Evolutionary conservation across 2,888 invertebrate species (phyloP).

Genomic region (Dolichopus griseipennis): DNA sequence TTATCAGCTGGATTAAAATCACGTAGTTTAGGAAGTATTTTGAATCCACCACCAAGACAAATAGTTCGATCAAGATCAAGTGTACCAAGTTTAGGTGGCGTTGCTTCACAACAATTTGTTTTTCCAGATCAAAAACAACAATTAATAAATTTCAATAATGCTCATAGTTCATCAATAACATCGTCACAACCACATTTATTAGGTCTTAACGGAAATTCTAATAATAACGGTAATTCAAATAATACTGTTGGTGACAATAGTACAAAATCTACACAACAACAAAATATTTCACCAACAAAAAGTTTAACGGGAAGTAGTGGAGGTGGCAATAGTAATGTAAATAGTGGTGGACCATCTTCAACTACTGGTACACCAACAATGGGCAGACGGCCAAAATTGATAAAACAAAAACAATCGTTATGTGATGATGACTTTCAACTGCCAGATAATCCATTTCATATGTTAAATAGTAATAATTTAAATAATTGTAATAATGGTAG

Average conservation of each 20-base stretch:
- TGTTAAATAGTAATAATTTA: slow-evolving; percentile 32
- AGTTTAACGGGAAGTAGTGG: background rate
- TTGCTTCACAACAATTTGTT: slow-evolving; percentile 17
- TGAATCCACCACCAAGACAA: slow-evolving; percentile 61
- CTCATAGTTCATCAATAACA: slow-evolving; percentile 16
- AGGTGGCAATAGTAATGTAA: slow-evolving; percentile 13
- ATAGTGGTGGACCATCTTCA: slow-evolving; percentile 27
- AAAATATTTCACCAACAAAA: slow-evolving; percentile 8
- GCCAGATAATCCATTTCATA: slow-evolving; percentile 34
- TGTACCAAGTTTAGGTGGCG: slow-evolving; percentile 55
- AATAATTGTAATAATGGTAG: slow-evolving; percentile 28
- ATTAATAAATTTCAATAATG: slow-evolving; percentile 7
- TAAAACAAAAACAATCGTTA: slow-evolving; percentile 79
- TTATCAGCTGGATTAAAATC: slow-evolving; percentile 63
- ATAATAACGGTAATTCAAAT: slow-evolving; percentile 17
- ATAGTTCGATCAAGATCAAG: slow-evolving; percentile 68
- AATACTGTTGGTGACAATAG: background rate
- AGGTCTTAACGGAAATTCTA: slow-evolving; percentile 15
- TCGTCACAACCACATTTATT: slow-evolving; percentile 28
- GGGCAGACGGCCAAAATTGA: slow-evolving; percentile 54
- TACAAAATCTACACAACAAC: background rate
- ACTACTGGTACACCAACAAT: slow-evolving; percentile 31
- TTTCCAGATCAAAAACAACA: slow-evolving; percentile 14
- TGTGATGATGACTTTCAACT: slow-evolving; percentile 54
- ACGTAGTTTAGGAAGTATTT: slow-evolving; percentile 73